A percentile compares a stretch with the other conserved stretches of the same genome.
phyloP scores from a whole-genome alignment of 2,888 invertebrate genomes.

The Hecatera dysodea region DNA sequence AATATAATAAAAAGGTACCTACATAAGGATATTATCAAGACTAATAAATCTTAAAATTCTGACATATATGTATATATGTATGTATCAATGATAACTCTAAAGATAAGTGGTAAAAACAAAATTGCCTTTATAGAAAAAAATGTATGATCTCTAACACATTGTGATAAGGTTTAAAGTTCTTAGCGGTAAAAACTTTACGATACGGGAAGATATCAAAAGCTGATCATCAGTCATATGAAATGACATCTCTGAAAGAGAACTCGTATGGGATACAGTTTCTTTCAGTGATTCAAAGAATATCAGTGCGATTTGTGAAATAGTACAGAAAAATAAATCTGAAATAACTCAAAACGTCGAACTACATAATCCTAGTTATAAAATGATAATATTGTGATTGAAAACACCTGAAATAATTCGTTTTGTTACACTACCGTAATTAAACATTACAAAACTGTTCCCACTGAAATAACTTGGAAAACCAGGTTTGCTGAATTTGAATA shows the following conservation, averaged over 20 bases:
- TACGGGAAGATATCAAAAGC: slow-evolving; percentile 19
- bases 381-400: slow-evolving; percentile 61
- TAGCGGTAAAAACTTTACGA: neutral
- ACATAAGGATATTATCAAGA: slow-evolving; percentile 27
- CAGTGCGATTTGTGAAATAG: slow-evolving; percentile 35
- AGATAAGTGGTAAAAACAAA: slow-evolving; percentile 46
- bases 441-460: neutral
- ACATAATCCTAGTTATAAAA: slow-evolving; percentile 38
- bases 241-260: slow-evolving; percentile 16
- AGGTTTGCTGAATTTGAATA: slow-evolving; percentile 41
- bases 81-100: slow-evolving; percentile 35
- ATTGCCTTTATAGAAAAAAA: neutral
- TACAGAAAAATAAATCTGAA: slow-evolving; percentile 7
- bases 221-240: slow-evolving; percentile 47
- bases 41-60: slow-evolving; percentile 45
- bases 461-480: neutral
- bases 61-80: slow-evolving; percentile 41
- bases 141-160: neutral
- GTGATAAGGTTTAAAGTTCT: slow-evolving; percentile 24
- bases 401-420: slow-evolving; percentile 50
- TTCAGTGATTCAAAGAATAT: slow-evolving; percentile 29
- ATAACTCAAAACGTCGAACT: slow-evolving; percentile 20
- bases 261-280: slow-evolving; percentile 41
- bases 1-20: neutral
- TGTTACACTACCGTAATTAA: slow-evolving; percentile 57